Evolutionary conservation across 2,797 vertebrate species (phyloP).

Genomic region (Aplochiton taeniatus): DNA sequence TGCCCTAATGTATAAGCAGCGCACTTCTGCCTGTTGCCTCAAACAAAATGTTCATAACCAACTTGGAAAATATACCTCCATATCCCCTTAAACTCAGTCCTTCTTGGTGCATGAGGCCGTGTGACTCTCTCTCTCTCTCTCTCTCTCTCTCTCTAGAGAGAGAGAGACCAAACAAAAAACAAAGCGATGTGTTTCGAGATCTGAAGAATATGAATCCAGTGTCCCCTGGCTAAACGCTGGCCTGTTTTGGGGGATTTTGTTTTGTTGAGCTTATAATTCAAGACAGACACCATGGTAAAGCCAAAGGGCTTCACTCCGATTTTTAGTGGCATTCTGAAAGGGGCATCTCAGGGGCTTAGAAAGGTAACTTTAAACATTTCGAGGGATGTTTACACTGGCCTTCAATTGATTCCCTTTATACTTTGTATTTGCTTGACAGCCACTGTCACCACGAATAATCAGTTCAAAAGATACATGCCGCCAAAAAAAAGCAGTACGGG

Average conservation of each 20-base stretch:
- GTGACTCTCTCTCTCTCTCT: too few relatives aligned
- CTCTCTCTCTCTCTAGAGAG: too few relatives aligned
- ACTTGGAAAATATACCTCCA: too few relatives aligned
- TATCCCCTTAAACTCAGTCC: neutral
- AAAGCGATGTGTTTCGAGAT: conserved; percentile 64
- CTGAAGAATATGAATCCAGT: conserved; percentile 38
- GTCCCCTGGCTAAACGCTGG: conserved; percentile 68
- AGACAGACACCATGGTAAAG: conserved; percentile 67
- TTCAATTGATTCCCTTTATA: neutral
- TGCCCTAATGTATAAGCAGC: too few relatives aligned
- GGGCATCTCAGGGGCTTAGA: conserved; percentile 53
- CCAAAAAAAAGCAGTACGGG: neutral
- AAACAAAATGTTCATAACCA: too few relatives aligned
- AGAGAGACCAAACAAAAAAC: conserved; percentile 53
- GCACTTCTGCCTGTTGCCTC: too few relatives aligned
- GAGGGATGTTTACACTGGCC: conserved; percentile 36
- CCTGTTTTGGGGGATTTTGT: conserved; percentile 73
- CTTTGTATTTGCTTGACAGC: neutral
- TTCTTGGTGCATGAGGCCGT: conserved; percentile 48
- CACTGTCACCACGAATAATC: too few relatives aligned
- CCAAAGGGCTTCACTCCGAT: conserved; percentile 64
- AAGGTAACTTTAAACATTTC: conserved; percentile 46
- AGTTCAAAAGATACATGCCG: neutral
- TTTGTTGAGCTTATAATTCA: conserved; percentile 79
- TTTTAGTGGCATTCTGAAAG: conserved; percentile 50